phyloP scores from a whole-genome alignment of 2,113 vertebrate genomes.

The Zapus hudsonius region DNA sequence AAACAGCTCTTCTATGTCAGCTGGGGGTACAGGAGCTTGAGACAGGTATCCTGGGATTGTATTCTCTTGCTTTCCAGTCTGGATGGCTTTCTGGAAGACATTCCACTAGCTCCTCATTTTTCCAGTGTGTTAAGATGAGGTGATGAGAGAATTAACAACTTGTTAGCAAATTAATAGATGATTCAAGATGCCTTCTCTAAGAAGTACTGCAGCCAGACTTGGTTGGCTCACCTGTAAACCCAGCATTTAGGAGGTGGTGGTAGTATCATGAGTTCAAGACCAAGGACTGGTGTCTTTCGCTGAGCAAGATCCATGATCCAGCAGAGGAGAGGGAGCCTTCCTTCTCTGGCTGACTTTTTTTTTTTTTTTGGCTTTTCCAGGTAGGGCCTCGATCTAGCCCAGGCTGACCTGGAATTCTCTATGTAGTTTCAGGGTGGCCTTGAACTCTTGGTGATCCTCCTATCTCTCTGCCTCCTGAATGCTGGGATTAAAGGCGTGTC shows the following conservation, averaged over 20 bases:
- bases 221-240: not conserved
- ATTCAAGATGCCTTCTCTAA: not conserved
- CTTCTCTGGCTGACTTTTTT: not conserved
- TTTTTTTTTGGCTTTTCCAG: not conserved
- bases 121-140: conserved; percentile 11
- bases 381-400: not conserved
- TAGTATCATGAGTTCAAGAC: not conserved
- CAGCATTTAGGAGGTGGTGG: not conserved
- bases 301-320: not conserved
- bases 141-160: not conserved
- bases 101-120: not conserved
- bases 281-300: not conserved
- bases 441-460: not conserved
- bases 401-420: no score
- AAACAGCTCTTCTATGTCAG: not conserved
- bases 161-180: conserved; percentile 9
- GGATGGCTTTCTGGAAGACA: not conserved
- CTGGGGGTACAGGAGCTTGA: not conserved
- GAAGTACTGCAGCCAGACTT: not conserved
- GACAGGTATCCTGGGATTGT: not conserved
- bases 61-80: not conserved
- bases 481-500: not conserved
- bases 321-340: not conserved
- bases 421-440: not conserved
- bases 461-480: not conserved